These are phyloP conservation scores for Sebastes fasciatus DNA, from an alignment of 2,113 vertebrate genomes.

Conservation along the genomic window DNA sequence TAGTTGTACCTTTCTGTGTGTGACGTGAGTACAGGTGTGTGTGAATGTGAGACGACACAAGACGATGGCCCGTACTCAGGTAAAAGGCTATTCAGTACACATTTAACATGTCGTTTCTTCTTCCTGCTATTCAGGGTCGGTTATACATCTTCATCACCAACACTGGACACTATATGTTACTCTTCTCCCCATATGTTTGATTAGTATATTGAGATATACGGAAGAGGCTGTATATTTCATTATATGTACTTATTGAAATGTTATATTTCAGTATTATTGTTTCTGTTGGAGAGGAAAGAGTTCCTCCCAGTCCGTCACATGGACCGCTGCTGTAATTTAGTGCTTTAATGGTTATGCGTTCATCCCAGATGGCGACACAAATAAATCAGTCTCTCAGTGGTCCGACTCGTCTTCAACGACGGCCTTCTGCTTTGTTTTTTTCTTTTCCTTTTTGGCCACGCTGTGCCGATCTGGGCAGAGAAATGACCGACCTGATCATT, in stretches of 20 bases:
- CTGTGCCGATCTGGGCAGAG: no score
- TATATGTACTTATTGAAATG: conserved; percentile 57
- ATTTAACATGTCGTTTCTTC: background rate
- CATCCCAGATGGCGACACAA: conserved; percentile 9
- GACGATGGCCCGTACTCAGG: conserved; percentile 61
- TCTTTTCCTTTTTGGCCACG: no score
- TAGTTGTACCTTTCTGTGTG: conserved; percentile 42
- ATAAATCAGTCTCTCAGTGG: no score
- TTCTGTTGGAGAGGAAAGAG: conserved; percentile 21
- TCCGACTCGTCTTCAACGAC: no score
- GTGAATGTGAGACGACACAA: conserved; percentile 9
- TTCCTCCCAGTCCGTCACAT: background rate
- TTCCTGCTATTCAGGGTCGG: conserved; percentile 1
- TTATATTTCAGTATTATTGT: conserved; percentile 59
- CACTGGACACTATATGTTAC: no score
- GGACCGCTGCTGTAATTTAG: conserved; percentile 70
- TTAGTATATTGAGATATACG: conserved; percentile 56
- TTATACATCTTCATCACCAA: no score
- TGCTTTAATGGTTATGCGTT: conserved; percentile 60
- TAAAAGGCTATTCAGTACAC: conserved; percentile 50
- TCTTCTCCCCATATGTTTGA: conserved; percentile 8
- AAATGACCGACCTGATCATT: conserved; percentile 28
- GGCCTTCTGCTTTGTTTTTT: no score
- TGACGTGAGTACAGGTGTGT: conserved; percentile 24
- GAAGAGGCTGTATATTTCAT: conserved; percentile 53